A percentile compares a stretch with the other conserved stretches of the same genome.
Evolutionary conservation across 2,113 vertebrate genomes (phyloP).

Genomic region (Trogon melanurus): DNA sequence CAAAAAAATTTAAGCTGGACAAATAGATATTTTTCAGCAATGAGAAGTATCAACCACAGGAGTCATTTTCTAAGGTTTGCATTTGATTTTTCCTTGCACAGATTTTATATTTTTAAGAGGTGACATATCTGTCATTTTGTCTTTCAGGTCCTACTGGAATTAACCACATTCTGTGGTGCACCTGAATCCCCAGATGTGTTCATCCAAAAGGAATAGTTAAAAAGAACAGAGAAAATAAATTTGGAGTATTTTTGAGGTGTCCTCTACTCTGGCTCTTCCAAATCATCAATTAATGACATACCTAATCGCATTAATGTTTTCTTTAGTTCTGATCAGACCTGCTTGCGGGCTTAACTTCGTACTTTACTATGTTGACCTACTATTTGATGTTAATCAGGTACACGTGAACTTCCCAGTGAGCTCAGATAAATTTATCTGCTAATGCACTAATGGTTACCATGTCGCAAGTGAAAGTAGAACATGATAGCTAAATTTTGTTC

Average conservation of each 20-base stretch:
- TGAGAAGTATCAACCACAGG: not conserved
- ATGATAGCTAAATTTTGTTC: constrained; percentile 45
- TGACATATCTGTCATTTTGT: not conserved
- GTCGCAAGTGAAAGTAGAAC: not conserved
- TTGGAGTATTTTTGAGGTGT: not conserved
- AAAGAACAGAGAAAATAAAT: not conserved
- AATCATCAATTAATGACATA: constrained; percentile 20
- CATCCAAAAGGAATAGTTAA: not conserved
- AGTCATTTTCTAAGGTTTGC: not conserved
- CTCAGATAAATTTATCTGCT: constrained; percentile 24
- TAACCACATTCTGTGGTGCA: not conserved
- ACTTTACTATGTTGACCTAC: not conserved
- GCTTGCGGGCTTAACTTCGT: not conserved
- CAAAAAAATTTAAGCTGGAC: not conserved
- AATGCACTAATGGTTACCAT: not conserved
- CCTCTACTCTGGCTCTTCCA: not conserved
- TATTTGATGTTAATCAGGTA: constrained; percentile 21
- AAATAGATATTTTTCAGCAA: not conserved
- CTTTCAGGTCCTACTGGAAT: constrained; percentile 2
- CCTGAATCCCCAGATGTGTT: not conserved
- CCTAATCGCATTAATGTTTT: constrained; percentile 29
- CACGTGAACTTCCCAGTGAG: not conserved
- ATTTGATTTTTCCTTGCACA: not conserved
- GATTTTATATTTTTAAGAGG: too few species aligned
- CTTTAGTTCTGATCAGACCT: constrained; percentile 21